phyloP scores from a whole-genome alignment of 1,140 invertebrate genomes.

The Leptinotarsa texana region DNA sequence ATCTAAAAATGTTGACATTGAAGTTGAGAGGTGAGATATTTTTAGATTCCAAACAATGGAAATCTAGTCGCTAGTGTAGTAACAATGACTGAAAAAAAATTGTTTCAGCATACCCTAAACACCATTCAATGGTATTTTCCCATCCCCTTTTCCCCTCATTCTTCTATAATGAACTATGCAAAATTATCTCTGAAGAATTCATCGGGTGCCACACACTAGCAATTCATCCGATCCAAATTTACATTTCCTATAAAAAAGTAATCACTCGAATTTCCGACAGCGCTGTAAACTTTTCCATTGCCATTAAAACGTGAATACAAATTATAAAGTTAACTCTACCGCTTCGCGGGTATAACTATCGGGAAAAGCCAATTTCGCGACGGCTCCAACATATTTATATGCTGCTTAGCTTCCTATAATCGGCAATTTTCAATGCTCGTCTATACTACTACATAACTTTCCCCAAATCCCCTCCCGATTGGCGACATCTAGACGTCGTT shows the following conservation, averaged over 20 bases:
- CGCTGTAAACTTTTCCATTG: conserved; percentile 11
- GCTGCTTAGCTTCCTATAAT: conserved; percentile 49
- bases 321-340: conserved; percentile 18
- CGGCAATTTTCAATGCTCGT: conserved; percentile 51
- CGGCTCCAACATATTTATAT: conserved; percentile 47
- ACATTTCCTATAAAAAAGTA: conserved; percentile 10
- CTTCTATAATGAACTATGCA: no score
- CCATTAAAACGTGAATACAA: conserved; percentile 19
- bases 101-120: no score
- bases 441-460: conserved; percentile 48
- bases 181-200: background rate
- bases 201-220: background rate
- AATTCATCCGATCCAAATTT: background rate
- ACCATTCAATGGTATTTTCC: no score
- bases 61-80: no score
- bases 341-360: conserved; percentile 11
- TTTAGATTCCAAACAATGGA: no score
- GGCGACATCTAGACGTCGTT: conserved; percentile 50
- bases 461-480: conserved; percentile 42
- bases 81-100: no score
- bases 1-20: no score
- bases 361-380: conserved; percentile 33
- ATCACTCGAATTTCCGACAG: background rate
- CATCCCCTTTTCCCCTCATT: no score
- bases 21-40: no score